Evolutionary conservation across 1,140 invertebrate species (phyloP).

Genomic region (Aethina tumida): DNA sequence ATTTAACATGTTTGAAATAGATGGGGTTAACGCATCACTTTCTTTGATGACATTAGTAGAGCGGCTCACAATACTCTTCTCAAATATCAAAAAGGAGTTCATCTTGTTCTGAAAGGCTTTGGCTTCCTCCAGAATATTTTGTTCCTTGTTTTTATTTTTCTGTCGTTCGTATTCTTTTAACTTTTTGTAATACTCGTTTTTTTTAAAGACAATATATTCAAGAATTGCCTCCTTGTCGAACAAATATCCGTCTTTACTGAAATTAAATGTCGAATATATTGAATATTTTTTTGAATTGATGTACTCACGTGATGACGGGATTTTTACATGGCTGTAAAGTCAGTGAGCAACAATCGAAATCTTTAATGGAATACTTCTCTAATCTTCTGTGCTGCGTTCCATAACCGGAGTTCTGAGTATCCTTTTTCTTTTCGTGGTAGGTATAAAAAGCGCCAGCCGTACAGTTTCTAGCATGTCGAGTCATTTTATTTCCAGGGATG

Average conservation of each 20-base stretch:
- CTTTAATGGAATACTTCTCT: slow-evolving; percentile 94
- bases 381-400: slow-evolving; percentile 74
- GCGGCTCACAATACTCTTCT: slow-evolving; percentile 58
- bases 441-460: slow-evolving; percentile 98
- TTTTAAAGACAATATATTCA: slow-evolving; percentile 92
- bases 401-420: slow-evolving; percentile 85
- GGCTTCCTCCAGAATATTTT: slow-evolving; percentile 51
- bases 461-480: slow-evolving; percentile 92
- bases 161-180: slow-evolving; percentile 91
- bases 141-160: slow-evolving; percentile 59
- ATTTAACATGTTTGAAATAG: slow-evolving; percentile 69
- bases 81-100: slow-evolving; percentile 65
- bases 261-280: slow-evolving; percentile 17
- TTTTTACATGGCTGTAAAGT: slow-evolving; percentile 91
- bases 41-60: slow-evolving; percentile 37
- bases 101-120: slow-evolving; percentile 62
- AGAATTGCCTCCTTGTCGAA: slow-evolving; percentile 97
- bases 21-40: slow-evolving; percentile 32
- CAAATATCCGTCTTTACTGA: slow-evolving; percentile 83
- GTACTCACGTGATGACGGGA: slow-evolving; percentile 74
- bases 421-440: slow-evolving; percentile 96
- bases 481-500: too few relatives aligned
- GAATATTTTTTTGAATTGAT: too few relatives aligned
- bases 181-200: slow-evolving; percentile 82
- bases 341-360: slow-evolving; percentile 96